phyloP scores from a whole-genome alignment of 2,113 vertebrate genomes.

The Apaloderma vittatum region DNA sequence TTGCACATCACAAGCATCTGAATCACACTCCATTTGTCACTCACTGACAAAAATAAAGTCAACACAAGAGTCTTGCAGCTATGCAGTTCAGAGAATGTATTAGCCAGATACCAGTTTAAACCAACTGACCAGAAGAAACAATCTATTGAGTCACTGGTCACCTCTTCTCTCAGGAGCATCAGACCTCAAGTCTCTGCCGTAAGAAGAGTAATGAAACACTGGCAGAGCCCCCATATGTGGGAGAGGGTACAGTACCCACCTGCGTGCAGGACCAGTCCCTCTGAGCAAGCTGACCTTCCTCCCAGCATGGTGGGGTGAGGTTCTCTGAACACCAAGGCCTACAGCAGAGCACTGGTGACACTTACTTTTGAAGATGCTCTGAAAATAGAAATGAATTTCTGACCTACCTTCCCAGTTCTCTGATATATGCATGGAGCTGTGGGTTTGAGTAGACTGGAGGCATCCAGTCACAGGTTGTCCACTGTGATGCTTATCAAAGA shows the following conservation, averaged over 20 bases:
- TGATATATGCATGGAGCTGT: not conserved
- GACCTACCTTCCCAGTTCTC: not conserved
- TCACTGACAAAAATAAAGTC: not conserved
- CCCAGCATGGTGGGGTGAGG: not conserved
- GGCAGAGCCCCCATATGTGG: not conserved
- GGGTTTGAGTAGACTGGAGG: not conserved
- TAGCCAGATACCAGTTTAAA: not conserved
- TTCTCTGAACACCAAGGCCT: not conserved
- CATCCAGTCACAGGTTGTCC: not conserved
- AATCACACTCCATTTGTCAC: not conserved
- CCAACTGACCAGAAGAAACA: not conserved
- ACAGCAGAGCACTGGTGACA: rapidly evolving
- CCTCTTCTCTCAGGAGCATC: not conserved
- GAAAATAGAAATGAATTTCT: not conserved
- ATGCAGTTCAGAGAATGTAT: not conserved
- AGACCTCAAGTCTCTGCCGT: not conserved
- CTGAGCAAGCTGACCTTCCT: not conserved
- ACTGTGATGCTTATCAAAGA: not conserved
- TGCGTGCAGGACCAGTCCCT: not conserved
- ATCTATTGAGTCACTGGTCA: not conserved
- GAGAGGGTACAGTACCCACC: not conserved
- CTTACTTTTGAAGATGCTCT: not conserved
- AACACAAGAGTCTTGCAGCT: not conserved
- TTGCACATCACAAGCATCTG: not conserved
- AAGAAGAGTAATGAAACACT: not conserved